phyloP scores from a whole-genome alignment of 2,797 vertebrate genomes.

The Rallus crepitans region DNA sequence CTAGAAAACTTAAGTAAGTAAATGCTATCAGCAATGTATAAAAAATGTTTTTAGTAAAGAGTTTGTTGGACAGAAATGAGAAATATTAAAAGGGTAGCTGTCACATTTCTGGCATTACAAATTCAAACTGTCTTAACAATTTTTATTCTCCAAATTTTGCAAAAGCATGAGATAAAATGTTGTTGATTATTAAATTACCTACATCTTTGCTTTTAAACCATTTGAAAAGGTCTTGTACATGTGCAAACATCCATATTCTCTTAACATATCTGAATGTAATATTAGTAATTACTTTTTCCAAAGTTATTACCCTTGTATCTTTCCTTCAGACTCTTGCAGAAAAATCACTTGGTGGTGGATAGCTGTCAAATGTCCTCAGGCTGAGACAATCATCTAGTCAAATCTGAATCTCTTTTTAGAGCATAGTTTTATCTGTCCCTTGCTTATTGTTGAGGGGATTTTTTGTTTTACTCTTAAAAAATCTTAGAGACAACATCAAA shows the following conservation, averaged over 20 bases:
- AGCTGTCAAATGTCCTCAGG: background rate
- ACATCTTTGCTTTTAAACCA: background rate
- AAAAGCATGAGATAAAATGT: background rate
- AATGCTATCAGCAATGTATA: background rate
- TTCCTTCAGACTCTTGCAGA: background rate
- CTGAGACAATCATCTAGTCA: background rate
- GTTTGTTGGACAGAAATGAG: background rate
- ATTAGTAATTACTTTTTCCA: background rate
- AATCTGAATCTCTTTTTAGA: background rate
- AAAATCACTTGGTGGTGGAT: background rate
- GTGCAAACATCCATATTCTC: background rate
- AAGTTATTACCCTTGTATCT: background rate
- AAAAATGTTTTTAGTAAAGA: background rate
- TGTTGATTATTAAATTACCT: background rate
- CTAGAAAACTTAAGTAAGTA: slow-evolving; percentile 94
- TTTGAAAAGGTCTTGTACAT: background rate
- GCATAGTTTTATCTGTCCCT: background rate
- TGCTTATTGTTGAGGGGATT: background rate
- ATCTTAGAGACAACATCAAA: background rate
- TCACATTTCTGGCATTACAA: no score
- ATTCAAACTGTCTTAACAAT: background rate
- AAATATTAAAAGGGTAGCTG: background rate
- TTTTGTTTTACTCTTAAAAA: background rate
- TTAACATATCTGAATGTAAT: background rate
- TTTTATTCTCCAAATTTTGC: background rate